Conservation (phyloP, 2,888 invertebrate species). For the Lithophane leautieri region DNA sequence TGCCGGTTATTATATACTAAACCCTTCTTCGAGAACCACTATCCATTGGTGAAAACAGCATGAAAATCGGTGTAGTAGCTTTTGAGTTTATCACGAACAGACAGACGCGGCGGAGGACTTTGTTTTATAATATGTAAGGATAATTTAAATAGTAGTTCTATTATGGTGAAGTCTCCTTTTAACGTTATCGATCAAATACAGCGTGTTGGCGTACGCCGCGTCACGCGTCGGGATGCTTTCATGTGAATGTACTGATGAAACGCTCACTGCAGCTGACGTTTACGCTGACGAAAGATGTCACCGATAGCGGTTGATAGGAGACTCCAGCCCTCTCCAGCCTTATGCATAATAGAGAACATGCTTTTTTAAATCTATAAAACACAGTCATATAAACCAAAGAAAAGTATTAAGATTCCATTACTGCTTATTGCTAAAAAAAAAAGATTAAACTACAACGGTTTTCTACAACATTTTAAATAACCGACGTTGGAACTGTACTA, state of each 20-base stretch:
- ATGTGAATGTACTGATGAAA: neutral
- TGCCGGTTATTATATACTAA: too few relatives aligned
- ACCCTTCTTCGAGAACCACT: too few relatives aligned
- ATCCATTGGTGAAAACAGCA: too few relatives aligned
- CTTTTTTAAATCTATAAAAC: neutral
- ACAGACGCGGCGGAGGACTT: too few relatives aligned
- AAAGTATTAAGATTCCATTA: neutral
- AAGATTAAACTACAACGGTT: rapidly evolving
- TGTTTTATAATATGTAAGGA: too few relatives aligned
- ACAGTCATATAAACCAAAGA: neutral
- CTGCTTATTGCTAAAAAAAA: neutral
- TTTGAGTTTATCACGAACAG: too few relatives aligned
- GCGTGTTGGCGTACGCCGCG: neutral
- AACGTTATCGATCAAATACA: neutral
- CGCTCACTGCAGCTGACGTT: neutral
- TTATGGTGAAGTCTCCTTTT: neutral
- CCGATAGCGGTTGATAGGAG: neutral
- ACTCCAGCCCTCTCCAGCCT: neutral
- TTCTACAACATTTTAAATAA: neutral
- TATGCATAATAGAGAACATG: neutral
- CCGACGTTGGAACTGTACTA: neutral
- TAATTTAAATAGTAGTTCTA: neutral
- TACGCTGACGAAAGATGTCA: neutral
- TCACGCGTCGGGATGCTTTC: neutral
- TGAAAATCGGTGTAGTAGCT: too few relatives aligned